A percentile compares a stretch with the other conserved stretches of the same genome.
These are phyloP conservation scores for Tachyglossus aculeatus DNA, from an alignment of 2,797 vertebrate species.

Conservation along the genomic window DNA sequence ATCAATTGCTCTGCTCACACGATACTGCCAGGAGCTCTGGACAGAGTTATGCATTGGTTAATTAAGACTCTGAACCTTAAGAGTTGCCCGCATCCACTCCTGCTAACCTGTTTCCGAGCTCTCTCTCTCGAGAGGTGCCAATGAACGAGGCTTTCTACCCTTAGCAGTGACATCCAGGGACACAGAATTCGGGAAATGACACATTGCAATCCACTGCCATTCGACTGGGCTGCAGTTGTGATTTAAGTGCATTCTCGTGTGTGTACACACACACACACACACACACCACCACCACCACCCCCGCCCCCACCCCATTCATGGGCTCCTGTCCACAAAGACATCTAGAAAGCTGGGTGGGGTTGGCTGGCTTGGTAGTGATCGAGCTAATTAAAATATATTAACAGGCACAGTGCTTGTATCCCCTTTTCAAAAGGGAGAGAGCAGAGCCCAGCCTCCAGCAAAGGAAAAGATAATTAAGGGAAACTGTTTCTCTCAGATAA, in stretches of 20 bases:
- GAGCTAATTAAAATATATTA: constrained; percentile 64
- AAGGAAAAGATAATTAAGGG: constrained; percentile 71
- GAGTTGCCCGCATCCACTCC: too few relatives aligned
- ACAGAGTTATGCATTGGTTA: too few relatives aligned
- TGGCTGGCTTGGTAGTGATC: constrained; percentile 20
- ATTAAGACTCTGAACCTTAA: too few relatives aligned
- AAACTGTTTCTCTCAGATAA: constrained; percentile 69
- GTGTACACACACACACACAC: too few relatives aligned
- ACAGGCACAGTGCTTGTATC: constrained; percentile 50
- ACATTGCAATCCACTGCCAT: background rate
- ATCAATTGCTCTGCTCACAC: too few relatives aligned
- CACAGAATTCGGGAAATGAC: background rate
- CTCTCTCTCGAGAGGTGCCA: background rate
- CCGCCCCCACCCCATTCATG: background rate
- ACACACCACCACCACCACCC: accelerated
- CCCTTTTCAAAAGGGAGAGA: constrained; percentile 47
- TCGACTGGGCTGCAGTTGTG: background rate
- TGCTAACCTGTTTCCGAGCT: background rate
- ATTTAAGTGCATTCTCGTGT: too few relatives aligned
- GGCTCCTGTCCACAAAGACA: constrained; percentile 38
- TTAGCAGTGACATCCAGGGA: background rate
- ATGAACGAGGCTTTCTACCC: background rate
- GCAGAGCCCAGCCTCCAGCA: constrained; percentile 35
- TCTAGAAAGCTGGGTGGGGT: background rate
- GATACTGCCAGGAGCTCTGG: too few relatives aligned